Conservation (phyloP, 2,113 vertebrate species). For the Podarcis raffonei region DNA sequence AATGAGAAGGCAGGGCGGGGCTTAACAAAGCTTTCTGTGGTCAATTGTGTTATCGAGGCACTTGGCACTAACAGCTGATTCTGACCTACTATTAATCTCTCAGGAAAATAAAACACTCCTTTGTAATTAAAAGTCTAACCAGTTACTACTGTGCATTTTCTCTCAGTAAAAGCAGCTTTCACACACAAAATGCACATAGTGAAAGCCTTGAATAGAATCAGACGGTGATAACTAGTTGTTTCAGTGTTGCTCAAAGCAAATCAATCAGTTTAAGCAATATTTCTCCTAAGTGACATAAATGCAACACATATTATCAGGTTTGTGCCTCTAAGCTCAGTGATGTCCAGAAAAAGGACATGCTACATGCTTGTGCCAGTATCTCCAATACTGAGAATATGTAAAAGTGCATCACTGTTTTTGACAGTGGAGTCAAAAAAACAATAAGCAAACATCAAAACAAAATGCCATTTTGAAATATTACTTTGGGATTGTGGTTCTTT, state of each 20-base stretch:
- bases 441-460: not conserved
- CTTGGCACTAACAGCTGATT: conserved; percentile 73
- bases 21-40: conserved; percentile 68
- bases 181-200: conserved; percentile 41
- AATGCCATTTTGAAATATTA: not conserved
- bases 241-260: conserved; percentile 34
- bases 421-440: not conserved
- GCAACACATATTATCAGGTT: not conserved
- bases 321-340: not conserved
- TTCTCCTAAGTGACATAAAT: not conserved
- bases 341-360: not conserved
- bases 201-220: conserved; percentile 52
- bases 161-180: conserved; percentile 68
- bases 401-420: not conserved
- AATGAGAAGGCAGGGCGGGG: not conserved
- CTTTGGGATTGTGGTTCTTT: too few relatives aligned
- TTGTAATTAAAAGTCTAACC: conserved; percentile 67
- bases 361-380: not conserved
- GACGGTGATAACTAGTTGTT: conserved; percentile 46
- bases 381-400: accelerated
- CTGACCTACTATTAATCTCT: conserved; percentile 67
- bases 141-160: conserved; percentile 54
- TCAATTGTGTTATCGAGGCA: conserved; percentile 71
- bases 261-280: conserved; percentile 26
- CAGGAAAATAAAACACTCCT: conserved; percentile 68